Conservation (phyloP, 2,113 vertebrate species). For the Chamaea fasciata region DNA sequence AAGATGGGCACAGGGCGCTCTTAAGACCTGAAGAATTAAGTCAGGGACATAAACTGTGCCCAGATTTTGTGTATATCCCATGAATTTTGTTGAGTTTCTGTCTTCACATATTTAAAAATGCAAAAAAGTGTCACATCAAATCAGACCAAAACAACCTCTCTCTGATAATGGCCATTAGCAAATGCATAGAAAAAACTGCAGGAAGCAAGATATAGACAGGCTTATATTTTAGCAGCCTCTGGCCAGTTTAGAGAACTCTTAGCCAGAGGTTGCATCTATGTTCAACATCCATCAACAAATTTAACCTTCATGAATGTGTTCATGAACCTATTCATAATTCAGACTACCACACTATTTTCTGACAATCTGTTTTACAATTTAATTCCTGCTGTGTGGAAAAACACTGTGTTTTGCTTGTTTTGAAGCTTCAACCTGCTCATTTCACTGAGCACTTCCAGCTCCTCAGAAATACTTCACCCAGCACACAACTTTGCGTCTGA, state of each 20-base stretch:
- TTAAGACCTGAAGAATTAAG: neutral
- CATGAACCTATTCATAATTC: slow-evolving; percentile 21
- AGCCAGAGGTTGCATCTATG: neutral
- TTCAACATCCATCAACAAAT: neutral
- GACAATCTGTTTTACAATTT: neutral
- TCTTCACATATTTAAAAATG: slow-evolving; percentile 4
- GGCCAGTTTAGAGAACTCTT: neutral
- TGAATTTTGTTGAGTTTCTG: neutral
- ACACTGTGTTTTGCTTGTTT: slow-evolving; percentile 1
- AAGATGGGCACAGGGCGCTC: neutral
- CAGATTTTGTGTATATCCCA: neutral
- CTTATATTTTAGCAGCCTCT: neutral
- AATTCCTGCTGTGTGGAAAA: slow-evolving; percentile 6
- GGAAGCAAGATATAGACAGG: neutral
- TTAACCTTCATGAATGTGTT: slow-evolving; percentile 22
- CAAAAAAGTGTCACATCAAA: neutral
- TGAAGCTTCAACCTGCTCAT: neutral
- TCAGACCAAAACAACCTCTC: neutral
- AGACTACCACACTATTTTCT: neutral
- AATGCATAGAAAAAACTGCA: neutral
- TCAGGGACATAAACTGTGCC: neutral
- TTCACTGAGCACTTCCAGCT: neutral
- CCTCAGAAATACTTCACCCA: neutral
- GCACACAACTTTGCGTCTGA: neutral
- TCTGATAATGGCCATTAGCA: slow-evolving; percentile 27